Conservation (phyloP, 2,888 invertebrate species). For the Dasypogon diadema region DNA sequence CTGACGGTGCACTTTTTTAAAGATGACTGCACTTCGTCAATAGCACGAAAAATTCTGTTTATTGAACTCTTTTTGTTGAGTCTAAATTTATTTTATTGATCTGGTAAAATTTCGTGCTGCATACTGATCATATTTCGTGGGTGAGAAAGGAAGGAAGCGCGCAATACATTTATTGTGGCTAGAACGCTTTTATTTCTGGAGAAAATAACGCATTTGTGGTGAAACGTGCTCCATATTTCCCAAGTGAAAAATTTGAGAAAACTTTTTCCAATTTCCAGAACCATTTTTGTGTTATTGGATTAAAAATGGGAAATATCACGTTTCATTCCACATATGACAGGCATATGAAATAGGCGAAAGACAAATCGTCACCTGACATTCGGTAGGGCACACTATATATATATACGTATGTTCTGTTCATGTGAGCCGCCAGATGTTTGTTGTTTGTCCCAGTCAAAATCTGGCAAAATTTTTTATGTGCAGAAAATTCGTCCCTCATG, state of each 20-base stretch:
- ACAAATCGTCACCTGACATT: too few species aligned
- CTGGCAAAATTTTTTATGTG: background rate
- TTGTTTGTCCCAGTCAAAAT: too few species aligned
- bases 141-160: too few species aligned
- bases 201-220: conserved; percentile 10
- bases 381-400: too few species aligned
- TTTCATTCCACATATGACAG: background rate
- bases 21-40: too few species aligned
- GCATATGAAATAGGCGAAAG: background rate
- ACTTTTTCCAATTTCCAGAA: conserved; percentile 18
- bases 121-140: too few species aligned
- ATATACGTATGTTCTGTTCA: too few species aligned
- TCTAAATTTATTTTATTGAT: too few species aligned
- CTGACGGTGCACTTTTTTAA: too few species aligned
- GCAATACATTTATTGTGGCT: background rate
- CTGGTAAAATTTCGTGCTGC: background rate
- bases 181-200: background rate
- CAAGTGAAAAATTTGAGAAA: conserved; percentile 12
- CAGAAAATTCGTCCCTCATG: conserved; percentile 20
- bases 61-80: too few species aligned
- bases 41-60: too few species aligned
- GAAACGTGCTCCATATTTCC: conserved; percentile 4
- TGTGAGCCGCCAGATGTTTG: too few species aligned
- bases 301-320: conserved; percentile 4
- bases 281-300: conserved; percentile 14